Evolutionary conservation across 2,797 vertebrate genomes (phyloP).

Genomic region (Diglossa cyanea): DNA sequence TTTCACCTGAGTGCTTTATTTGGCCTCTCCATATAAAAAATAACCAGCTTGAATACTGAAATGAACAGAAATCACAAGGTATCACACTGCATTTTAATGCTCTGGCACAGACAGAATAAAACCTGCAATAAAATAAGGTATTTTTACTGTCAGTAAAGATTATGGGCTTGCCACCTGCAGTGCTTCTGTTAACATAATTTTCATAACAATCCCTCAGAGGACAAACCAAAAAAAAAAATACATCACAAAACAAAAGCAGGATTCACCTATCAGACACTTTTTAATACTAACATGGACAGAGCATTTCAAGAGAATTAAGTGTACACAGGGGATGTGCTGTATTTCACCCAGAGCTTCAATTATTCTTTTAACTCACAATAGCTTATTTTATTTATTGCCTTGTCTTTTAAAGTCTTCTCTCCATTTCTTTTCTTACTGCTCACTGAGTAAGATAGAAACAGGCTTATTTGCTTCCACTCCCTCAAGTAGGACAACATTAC

Average conservation of each 20-base stretch:
- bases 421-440: neutral
- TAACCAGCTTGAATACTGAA: neutral
- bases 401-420: neutral
- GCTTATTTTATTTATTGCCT: neutral
- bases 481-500: neutral
- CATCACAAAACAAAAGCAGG: neutral
- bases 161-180: neutral
- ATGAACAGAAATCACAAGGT: constrained; percentile 9
- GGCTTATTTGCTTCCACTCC: neutral
- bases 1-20: neutral
- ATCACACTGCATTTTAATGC: neutral
- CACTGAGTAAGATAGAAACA: neutral
- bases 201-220: neutral
- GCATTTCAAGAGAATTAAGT: neutral
- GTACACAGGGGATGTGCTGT: neutral
- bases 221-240: neutral
- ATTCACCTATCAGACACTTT: neutral
- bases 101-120: neutral
- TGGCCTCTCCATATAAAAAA: neutral
- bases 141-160: neutral
- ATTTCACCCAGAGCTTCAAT: neutral
- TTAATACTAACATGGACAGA: neutral
- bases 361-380: neutral
- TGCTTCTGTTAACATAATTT: neutral
- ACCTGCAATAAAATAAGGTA: neutral